Evolutionary conservation across 92 coral and sea anemone genomes (phyloP).

Genomic region (Parazoanthus darwini): DNA sequence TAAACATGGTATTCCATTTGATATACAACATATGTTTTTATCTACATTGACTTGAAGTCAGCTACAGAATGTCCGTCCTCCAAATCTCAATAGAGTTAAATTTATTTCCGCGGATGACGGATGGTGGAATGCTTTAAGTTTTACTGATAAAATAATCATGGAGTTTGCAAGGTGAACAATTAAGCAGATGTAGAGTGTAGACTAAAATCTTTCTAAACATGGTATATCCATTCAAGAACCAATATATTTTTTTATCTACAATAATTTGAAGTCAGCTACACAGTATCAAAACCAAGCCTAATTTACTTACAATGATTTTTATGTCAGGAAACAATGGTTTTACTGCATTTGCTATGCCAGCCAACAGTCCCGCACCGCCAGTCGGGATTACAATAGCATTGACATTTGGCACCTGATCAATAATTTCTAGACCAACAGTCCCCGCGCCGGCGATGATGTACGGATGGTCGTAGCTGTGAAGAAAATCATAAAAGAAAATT

Average conservation of each 20-base stretch:
- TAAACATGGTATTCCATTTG: not conserved
- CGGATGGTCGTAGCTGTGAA: constrained; percentile 80
- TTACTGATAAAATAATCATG: no score
- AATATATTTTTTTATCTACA: no score
- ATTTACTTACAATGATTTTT: constrained; percentile 68
- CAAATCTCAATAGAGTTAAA: no score
- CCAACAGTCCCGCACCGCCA: constrained; percentile 87
- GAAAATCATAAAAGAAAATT: not conserved
- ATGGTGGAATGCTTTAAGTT: no score
- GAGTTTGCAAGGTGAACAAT: no score
- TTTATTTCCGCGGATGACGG: no score
- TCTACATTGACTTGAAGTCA: no score
- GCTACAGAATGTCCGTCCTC: no score
- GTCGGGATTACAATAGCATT: constrained; percentile 86
- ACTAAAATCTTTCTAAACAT: no score
- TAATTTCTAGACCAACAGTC: constrained; percentile 85
- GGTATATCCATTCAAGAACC: not conserved
- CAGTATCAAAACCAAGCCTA: not conserved
- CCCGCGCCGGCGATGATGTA: constrained; percentile 84
- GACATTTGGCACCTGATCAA: constrained; percentile 75
- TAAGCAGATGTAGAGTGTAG: no score
- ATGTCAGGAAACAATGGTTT: constrained; percentile 81
- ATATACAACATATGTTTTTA: not conserved
- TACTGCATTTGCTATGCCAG: constrained; percentile 84
- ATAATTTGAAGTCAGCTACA: no score